Percentiles rank a stretch among this genome's conserved stretches.
Conservation (phyloP, 2,797 vertebrate species). For the Taenioides sp. region DNA sequence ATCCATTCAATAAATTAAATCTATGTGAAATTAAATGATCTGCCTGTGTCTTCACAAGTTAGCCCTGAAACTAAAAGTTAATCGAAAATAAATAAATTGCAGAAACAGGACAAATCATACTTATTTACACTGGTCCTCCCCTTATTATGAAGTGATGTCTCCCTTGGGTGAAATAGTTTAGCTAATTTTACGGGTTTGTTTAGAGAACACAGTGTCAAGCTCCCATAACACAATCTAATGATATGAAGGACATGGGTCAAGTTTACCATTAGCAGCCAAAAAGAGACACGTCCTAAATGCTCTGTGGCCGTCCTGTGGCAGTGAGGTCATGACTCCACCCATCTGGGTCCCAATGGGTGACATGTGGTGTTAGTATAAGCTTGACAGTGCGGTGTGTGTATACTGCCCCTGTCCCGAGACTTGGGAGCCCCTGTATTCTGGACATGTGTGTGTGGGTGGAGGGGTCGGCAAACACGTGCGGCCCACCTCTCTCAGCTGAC, state of each 20-base stretch:
- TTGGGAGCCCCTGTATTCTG: constrained; percentile 24
- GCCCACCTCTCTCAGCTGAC: constrained; percentile 75
- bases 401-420: constrained; percentile 22
- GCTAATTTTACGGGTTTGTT: constrained; percentile 61
- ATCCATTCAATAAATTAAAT: not conserved
- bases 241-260: constrained; percentile 62
- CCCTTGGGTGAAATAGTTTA: constrained; percentile 47
- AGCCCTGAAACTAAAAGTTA: not conserved
- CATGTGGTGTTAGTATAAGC: constrained; percentile 50
- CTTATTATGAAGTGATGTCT: constrained; percentile 40
- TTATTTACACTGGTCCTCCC: constrained; percentile 49
- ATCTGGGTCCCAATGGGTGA: constrained; percentile 54
- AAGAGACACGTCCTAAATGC: constrained; percentile 40
- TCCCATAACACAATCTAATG: constrained; percentile 49
- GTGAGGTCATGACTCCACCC: constrained; percentile 65
- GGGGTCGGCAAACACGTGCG: constrained; percentile 56
- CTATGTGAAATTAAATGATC: no score
- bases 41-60: not conserved
- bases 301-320: constrained; percentile 38
- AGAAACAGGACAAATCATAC: constrained; percentile 34
- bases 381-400: constrained; percentile 35
- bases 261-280: constrained; percentile 47
- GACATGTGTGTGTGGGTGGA: constrained; percentile 54
- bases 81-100: not conserved
- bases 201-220: constrained; percentile 58